Conservation (phyloP, 92 coral and sea anemone genomes). For the Hydrozoanthus gracilis region DNA sequence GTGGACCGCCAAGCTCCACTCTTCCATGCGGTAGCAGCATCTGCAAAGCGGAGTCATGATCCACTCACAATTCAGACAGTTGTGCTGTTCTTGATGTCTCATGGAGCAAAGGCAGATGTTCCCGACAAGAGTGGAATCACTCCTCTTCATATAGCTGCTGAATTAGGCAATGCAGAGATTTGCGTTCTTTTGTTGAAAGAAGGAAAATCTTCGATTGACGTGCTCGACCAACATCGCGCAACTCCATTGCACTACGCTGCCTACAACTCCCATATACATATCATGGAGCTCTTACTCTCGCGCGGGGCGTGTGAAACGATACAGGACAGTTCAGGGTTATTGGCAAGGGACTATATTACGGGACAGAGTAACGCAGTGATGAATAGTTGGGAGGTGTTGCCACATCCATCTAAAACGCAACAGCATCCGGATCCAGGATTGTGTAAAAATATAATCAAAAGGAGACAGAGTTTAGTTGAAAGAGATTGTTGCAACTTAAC, state of each 20-base stretch:
- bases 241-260: conserved; percentile 58
- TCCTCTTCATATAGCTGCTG: conserved; percentile 59
- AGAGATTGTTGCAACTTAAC: not conserved
- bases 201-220: conserved; percentile 38
- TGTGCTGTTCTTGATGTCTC: conserved; percentile 31
- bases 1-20: conserved; percentile 50
- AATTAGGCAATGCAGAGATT: conserved; percentile 48
- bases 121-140: conserved; percentile 61
- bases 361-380: too few species aligned
- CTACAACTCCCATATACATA: not conserved
- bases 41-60: not conserved
- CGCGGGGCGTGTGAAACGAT: not conserved
- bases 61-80: not conserved
- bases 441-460: not conserved
- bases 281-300: conserved; percentile 26
- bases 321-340: not conserved
- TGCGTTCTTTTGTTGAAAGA: conserved; percentile 41
- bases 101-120: conserved; percentile 31
- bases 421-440: not conserved
- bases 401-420: not conserved
- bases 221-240: conserved; percentile 45
- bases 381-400: too few species aligned
- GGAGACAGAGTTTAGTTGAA: not conserved
- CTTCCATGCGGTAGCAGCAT: conserved; percentile 54
- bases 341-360: not conserved